These are phyloP conservation scores for Capricornis sumatraensis DNA, from an alignment of 2,113 vertebrate genomes.

Conservation along the genomic window DNA sequence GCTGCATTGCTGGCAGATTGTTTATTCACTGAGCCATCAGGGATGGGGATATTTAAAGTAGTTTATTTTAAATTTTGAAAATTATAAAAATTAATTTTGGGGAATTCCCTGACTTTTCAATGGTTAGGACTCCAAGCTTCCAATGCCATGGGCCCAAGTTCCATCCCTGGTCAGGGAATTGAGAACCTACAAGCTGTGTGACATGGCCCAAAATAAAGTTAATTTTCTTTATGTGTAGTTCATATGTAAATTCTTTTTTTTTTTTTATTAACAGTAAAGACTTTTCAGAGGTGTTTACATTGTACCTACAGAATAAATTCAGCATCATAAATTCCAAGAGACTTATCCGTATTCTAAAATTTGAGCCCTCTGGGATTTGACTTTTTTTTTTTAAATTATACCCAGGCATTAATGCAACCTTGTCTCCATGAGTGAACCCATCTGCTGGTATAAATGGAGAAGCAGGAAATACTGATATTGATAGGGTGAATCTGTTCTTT, in stretches of 20 bases:
- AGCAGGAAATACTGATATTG: background rate
- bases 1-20: background rate
- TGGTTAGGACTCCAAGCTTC: background rate
- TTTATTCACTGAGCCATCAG: background rate
- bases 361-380: background rate
- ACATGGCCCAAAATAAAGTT: background rate
- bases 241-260: background rate
- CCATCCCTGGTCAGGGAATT: background rate
- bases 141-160: background rate
- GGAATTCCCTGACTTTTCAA: background rate
- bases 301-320: background rate
- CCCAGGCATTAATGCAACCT: background rate
- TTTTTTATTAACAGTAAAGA: background rate
- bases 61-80: conserved; percentile 17
- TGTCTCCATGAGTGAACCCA: background rate
- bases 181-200: background rate
- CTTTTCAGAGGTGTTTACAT: background rate
- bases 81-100: background rate
- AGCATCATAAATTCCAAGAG: background rate
- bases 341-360: background rate
- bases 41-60: background rate
- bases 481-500: background rate
- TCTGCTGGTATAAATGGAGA: background rate
- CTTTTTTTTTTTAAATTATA: background rate
- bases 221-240: background rate